phyloP scores from a whole-genome alignment of 2,797 vertebrate genomes.

The Tragelaphus oryx region DNA sequence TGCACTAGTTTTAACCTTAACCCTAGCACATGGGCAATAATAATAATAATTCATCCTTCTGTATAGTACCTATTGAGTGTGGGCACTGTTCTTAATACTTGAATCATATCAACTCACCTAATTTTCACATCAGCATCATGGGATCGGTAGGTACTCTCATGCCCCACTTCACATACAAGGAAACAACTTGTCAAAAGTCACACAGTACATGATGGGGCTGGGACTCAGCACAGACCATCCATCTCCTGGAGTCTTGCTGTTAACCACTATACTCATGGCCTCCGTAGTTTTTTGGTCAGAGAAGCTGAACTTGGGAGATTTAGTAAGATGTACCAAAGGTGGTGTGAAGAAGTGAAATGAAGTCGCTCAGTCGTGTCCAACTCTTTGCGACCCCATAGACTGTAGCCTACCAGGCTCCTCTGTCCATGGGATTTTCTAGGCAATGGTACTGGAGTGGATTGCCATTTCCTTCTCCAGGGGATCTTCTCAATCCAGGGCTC shows the following conservation, averaged over 20 bases:
- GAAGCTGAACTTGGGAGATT: background rate
- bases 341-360: too few species aligned
- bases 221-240: background rate
- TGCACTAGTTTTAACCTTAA: background rate
- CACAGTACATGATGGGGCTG: background rate
- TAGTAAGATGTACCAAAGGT: background rate
- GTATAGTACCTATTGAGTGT: background rate
- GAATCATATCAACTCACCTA: background rate
- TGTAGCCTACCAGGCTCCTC: too few species aligned
- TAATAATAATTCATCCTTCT: background rate
- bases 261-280: background rate
- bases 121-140: background rate
- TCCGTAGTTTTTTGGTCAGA: background rate
- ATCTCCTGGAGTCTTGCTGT: background rate
- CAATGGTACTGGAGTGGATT: too few species aligned
- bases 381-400: too few species aligned
- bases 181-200: background rate
- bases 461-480: too few species aligned
- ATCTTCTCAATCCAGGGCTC: too few species aligned
- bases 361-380: too few species aligned
- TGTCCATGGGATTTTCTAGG: too few species aligned
- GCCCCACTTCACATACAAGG: background rate
- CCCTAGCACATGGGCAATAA: background rate
- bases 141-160: background rate
- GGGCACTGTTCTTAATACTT: background rate